Conservation (phyloP, 2,797 vertebrate genomes). For the Falco novaeseelandiae region DNA sequence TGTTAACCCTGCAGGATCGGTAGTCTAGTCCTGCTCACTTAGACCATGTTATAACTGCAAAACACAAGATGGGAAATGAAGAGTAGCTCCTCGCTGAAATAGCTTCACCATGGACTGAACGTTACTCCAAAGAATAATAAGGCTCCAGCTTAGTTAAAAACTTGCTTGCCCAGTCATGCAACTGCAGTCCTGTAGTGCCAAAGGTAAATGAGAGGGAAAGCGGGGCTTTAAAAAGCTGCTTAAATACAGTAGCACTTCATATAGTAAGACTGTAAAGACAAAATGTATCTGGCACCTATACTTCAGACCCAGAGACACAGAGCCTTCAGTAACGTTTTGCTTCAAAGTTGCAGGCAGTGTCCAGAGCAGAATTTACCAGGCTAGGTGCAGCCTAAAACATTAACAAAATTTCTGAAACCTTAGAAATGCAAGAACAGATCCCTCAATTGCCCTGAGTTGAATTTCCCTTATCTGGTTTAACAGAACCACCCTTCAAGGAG, state of each 20-base stretch:
- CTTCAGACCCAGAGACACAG: not conserved
- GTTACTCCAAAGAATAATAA: not conserved
- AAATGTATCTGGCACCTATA: not conserved
- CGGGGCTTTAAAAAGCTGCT: not conserved
- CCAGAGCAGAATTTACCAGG: not conserved
- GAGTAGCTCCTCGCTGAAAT: not conserved
- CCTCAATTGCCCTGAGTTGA: not conserved
- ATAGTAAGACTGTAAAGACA: not conserved
- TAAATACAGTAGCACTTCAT: not conserved
- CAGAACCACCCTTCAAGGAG: not conserved
- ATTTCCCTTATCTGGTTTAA: not conserved
- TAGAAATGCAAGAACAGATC: not conserved
- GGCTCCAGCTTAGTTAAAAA: not conserved
- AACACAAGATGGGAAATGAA: not conserved
- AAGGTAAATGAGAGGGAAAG: not conserved
- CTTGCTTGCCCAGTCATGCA: not conserved
- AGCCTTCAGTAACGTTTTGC: not conserved
- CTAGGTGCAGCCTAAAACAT: not conserved
- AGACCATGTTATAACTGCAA: not conserved
- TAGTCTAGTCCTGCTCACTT: not conserved
- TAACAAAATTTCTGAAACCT: not conserved
- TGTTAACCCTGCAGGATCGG: not conserved
- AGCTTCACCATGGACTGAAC: not conserved
- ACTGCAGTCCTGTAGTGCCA: not conserved
- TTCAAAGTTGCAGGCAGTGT: not conserved